These are phyloP conservation scores for Papilio dardanus DNA, from an alignment of 1,140 invertebrate species.

Conservation along the genomic window DNA sequence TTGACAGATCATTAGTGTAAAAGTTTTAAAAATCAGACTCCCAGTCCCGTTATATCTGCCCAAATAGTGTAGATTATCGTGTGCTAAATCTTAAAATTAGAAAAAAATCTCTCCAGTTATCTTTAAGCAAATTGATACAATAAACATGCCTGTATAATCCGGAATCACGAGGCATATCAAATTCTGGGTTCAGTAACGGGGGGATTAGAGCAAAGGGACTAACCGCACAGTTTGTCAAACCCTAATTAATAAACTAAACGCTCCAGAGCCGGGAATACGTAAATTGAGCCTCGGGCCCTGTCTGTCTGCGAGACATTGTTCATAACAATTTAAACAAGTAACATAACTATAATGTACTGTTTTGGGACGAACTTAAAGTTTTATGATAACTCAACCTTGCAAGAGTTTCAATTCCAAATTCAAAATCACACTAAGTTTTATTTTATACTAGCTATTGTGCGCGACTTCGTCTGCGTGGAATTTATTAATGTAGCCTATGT, in stretches of 20 bases:
- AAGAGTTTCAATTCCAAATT: not conserved
- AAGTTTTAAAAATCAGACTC: too few relatives aligned
- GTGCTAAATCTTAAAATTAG: too few relatives aligned
- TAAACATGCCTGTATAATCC: not conserved
- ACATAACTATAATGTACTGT: not conserved
- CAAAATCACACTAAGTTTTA: not conserved
- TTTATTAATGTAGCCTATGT: too few relatives aligned
- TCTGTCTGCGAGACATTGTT: slow-evolving; percentile 45
- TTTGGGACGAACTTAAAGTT: not conserved
- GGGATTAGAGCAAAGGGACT: slow-evolving; percentile 27
- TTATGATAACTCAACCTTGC: not conserved
- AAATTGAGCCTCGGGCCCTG: slow-evolving; percentile 44
- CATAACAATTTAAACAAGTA: slow-evolving; percentile 19
- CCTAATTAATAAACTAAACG: slow-evolving; percentile 60
- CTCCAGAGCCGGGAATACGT: slow-evolving; percentile 23
- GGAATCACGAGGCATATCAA: slow-evolving; percentile 29
- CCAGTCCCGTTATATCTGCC: too few relatives aligned
- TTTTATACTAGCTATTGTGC: too few relatives aligned
- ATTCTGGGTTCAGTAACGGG: slow-evolving; percentile 30
- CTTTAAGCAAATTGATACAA: slow-evolving; percentile 13
- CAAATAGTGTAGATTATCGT: too few relatives aligned
- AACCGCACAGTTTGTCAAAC: slow-evolving; percentile 63
- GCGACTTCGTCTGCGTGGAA: too few relatives aligned
- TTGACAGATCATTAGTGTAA: too few relatives aligned
- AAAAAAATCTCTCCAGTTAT: not conserved